A percentile compares a stretch with the other conserved stretches of the same genome.
phyloP scores from a whole-genome alignment of 2,888 invertebrate genomes.

The Unio delphinus region DNA sequence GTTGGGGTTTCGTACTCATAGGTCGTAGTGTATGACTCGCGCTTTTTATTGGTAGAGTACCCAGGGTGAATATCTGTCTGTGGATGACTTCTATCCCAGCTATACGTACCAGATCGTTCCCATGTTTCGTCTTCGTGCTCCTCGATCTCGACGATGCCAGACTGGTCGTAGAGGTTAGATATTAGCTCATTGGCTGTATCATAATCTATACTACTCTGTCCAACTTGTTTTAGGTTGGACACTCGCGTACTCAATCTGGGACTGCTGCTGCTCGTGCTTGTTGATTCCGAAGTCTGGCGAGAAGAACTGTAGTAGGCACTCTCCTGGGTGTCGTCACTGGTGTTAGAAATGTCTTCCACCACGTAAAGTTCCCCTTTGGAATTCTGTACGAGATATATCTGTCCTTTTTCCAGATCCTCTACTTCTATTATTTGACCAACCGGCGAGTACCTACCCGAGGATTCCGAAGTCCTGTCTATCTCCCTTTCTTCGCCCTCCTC shows the following conservation, averaged over 20 bases:
- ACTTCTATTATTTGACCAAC: slow-evolving; percentile 28
- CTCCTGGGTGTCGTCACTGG: slow-evolving; percentile 41
- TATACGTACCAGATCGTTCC: slow-evolving; percentile 15
- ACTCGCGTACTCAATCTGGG: slow-evolving; percentile 27
- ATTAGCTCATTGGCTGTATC: slow-evolving; percentile 44
- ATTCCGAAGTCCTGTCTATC: neutral
- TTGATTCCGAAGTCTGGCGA: slow-evolving; percentile 27
- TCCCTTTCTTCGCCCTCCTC: slow-evolving; percentile 31
- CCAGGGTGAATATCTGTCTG: neutral
- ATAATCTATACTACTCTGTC: slow-evolving; percentile 32
- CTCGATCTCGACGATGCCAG: slow-evolving; percentile 32
- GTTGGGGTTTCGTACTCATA: slow-evolving; percentile 10
- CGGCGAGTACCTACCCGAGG: slow-evolving; percentile 21
- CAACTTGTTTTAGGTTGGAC: slow-evolving; percentile 37
- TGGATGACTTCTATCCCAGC: neutral
- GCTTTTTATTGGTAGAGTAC: too few relatives aligned
- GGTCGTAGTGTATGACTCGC: slow-evolving; percentile 6
- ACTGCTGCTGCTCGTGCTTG: slow-evolving; percentile 28
- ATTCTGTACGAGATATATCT: slow-evolving; percentile 42
- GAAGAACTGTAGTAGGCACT: slow-evolving; percentile 43
- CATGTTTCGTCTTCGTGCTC: slow-evolving; percentile 41
- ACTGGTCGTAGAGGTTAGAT: slow-evolving; percentile 35
- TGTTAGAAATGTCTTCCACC: slow-evolving; percentile 44
- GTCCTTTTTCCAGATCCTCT: slow-evolving; percentile 33
- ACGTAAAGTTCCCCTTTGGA: slow-evolving; percentile 50